phyloP scores from a whole-genome alignment of 2,797 vertebrate genomes.

The Acanthis flammea region DNA sequence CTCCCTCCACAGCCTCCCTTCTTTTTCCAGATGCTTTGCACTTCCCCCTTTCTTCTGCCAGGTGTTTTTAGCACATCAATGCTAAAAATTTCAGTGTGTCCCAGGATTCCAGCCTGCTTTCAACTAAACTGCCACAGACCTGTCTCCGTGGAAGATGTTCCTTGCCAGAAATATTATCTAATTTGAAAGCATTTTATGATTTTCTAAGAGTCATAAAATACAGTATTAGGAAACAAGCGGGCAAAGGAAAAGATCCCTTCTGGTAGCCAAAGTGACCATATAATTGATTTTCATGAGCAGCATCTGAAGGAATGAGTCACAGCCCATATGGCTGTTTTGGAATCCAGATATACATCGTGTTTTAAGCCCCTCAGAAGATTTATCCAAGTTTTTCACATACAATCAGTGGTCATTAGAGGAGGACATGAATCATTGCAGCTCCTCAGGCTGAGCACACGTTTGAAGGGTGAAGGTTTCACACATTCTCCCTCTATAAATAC shows the following conservation, averaged over 20 bases:
- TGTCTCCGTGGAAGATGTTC: neutral
- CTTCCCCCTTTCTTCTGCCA: constrained; percentile 41
- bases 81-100: neutral
- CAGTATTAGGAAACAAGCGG: constrained; percentile 38
- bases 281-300: constrained; percentile 46
- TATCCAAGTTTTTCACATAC: constrained; percentile 44
- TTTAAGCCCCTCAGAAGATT: constrained; percentile 44
- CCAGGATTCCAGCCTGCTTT: neutral
- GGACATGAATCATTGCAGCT: constrained; percentile 59
- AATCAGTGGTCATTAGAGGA: constrained; percentile 44
- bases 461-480: constrained; percentile 37
- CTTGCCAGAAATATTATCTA: constrained; percentile 54
- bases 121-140: neutral
- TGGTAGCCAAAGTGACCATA: constrained; percentile 48
- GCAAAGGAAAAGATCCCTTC: constrained; percentile 20
- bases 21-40: constrained; percentile 39
- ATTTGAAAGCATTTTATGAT: constrained; percentile 56
- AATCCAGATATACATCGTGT: neutral
- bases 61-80: constrained; percentile 47
- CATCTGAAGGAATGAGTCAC: constrained; percentile 63
- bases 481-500: constrained; percentile 40
- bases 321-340: constrained; percentile 43
- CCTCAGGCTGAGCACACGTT: constrained; percentile 17
- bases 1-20: neutral
- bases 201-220: constrained; percentile 41